These are phyloP conservation scores for Holotrichia oblita DNA, from an alignment of 1,140 invertebrate species.

Conservation along the genomic window DNA sequence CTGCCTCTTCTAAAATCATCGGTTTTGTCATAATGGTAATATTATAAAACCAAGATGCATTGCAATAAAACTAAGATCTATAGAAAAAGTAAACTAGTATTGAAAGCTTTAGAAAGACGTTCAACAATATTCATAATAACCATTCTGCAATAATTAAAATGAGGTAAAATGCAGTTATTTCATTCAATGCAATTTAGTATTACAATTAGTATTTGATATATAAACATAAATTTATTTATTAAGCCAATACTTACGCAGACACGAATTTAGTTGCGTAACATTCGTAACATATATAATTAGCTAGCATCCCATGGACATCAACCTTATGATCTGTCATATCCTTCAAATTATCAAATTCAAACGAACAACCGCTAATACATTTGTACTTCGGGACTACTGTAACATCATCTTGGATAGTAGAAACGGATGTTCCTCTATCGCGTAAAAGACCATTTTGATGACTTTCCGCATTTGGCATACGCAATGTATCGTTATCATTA, in stretches of 20 bases:
- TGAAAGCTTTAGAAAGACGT: no score
- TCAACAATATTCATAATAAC: no score
- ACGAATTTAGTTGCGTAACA: conserved; percentile 7
- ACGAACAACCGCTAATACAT: not conserved
- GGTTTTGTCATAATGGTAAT: no score
- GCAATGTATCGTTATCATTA: not conserved
- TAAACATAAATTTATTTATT: not conserved
- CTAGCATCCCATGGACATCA: not conserved
- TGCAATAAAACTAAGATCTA: no score
- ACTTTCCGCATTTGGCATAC: not conserved
- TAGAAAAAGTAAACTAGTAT: no score
- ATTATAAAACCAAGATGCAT: no score
- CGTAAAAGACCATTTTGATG: not conserved
- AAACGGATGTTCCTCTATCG: not conserved
- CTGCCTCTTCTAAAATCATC: no score
- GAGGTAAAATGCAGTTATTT: no score
- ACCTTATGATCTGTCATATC: conserved; percentile 17
- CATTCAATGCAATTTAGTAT: not conserved
- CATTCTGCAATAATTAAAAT: no score
- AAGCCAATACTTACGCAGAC: conserved; percentile 8
- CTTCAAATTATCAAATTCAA: not conserved
- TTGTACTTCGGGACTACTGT: not conserved
- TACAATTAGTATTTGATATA: not conserved
- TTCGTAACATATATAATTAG: conserved; percentile 19
- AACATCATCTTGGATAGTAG: not conserved